Conservation (phyloP, 1,140 invertebrate species). For the Diprion similis region DNA sequence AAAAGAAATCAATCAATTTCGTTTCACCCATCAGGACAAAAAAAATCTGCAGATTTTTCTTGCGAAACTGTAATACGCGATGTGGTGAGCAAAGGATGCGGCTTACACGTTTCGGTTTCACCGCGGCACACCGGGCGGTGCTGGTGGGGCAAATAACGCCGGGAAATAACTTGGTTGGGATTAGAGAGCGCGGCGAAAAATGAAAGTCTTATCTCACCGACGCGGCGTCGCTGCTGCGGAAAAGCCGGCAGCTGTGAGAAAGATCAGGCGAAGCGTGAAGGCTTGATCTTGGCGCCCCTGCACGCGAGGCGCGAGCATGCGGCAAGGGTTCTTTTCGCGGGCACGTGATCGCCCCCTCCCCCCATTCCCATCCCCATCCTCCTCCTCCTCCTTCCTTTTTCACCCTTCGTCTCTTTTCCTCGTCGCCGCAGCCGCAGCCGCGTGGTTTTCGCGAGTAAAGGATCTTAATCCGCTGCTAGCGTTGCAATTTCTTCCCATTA, state of each 20-base stretch:
- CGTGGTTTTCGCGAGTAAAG: background rate
- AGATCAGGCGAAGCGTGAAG: background rate
- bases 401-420: too few relatives aligned
- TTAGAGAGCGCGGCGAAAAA: slow-evolving; percentile 57
- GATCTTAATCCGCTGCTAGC: slow-evolving; percentile 56
- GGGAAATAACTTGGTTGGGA: slow-evolving; percentile 50
- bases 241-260: background rate
- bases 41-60: too few relatives aligned
- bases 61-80: too few relatives aligned
- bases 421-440: slow-evolving; percentile 30
- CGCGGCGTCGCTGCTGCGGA: background rate
- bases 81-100: too few relatives aligned
- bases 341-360: background rate
- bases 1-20: too few relatives aligned
- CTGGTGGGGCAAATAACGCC: background rate
- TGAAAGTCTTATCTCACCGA: slow-evolving; percentile 55
- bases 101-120: too few relatives aligned
- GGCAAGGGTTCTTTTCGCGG: background rate
- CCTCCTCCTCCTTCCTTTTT: too few relatives aligned
- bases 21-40: too few relatives aligned
- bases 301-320: background rate
- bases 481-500: slow-evolving; percentile 62
- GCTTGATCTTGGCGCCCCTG: background rate
- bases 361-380: background rate
- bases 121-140: too few relatives aligned